Conservation (phyloP, 2,888 invertebrate genomes). For the Ditylenchus weischeri region DNA sequence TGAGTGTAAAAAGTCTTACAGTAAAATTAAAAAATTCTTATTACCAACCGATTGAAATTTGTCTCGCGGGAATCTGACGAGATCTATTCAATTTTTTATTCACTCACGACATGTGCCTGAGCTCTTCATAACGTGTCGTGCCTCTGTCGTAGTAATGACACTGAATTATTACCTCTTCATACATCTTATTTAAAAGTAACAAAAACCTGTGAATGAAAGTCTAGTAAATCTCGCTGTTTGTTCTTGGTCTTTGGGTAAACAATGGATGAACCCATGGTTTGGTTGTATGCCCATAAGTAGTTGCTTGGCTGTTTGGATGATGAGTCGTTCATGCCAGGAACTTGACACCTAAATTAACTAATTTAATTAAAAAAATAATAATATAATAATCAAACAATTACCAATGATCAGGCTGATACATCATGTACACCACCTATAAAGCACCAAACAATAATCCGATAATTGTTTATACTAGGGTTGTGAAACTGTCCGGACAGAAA, state of each 20-base stretch:
- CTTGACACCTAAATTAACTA: constrained; percentile 38
- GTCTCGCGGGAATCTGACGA: no score
- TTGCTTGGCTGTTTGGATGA: constrained; percentile 27
- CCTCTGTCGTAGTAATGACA: constrained; percentile 52
- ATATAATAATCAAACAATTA: not conserved
- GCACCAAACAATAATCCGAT: no score
- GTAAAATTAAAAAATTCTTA: no score
- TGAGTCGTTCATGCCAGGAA: constrained; percentile 48
- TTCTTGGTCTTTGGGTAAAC: constrained; percentile 49
- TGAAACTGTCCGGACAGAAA: no score
- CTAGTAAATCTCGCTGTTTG: constrained; percentile 37
- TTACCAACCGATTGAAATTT: no score
- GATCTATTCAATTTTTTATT: no score
- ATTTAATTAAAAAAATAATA: not conserved
- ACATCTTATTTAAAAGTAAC: not conserved
- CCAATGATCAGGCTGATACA: constrained; percentile 50
- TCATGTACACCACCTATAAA: constrained; percentile 52
- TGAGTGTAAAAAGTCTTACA: no score
- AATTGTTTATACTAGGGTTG: no score
- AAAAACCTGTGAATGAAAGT: constrained; percentile 44
- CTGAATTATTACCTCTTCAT: constrained; percentile 28
- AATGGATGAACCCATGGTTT: constrained; percentile 43
- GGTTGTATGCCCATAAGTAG: constrained; percentile 45
- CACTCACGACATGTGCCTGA: constrained; percentile 40
- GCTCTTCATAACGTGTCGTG: constrained; percentile 45